Percentiles rank a stretch among this genome's conserved stretches.
Conservation (phyloP, 2,113 vertebrate species). For the Mormyrus lacerda region DNA sequence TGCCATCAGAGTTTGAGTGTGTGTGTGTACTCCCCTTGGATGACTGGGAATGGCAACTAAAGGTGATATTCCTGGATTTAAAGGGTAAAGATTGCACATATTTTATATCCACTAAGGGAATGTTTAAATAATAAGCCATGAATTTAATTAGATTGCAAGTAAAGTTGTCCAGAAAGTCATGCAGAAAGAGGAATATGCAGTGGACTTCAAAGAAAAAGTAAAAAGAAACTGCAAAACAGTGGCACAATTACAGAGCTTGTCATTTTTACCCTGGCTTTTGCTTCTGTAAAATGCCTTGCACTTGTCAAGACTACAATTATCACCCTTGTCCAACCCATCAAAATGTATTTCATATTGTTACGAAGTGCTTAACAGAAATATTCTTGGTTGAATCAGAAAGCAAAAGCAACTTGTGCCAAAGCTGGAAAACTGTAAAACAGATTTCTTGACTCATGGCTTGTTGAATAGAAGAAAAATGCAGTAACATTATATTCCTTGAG, state of each 20-base stretch:
- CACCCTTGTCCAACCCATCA: neutral
- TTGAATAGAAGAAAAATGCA: neutral
- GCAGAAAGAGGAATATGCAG: neutral
- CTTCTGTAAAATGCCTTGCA: neutral
- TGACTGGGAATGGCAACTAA: conserved; percentile 11
- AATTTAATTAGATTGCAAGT: neutral
- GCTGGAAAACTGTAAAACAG: neutral
- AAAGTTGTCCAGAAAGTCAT: neutral
- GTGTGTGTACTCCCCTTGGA: neutral
- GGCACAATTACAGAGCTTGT: neutral
- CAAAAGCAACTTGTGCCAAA: neutral
- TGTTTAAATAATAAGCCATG: neutral
- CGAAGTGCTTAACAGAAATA: neutral
- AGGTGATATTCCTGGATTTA: conserved; percentile 8
- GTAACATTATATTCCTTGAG: neutral
- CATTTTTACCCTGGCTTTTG: neutral
- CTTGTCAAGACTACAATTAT: neutral
- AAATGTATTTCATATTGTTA: neutral
- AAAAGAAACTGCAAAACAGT: neutral
- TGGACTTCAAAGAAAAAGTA: neutral
- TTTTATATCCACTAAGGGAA: neutral
- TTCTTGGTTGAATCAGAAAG: neutral
- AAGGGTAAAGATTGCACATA: conserved; percentile 7
- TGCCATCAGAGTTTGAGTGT: too few relatives aligned
- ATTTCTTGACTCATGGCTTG: neutral